A percentile compares a stretch with the other conserved stretches of the same genome.
Evolutionary conservation across 1,140 invertebrate genomes (phyloP).

Genomic region (Pseudachorutes palmiensis): DNA sequence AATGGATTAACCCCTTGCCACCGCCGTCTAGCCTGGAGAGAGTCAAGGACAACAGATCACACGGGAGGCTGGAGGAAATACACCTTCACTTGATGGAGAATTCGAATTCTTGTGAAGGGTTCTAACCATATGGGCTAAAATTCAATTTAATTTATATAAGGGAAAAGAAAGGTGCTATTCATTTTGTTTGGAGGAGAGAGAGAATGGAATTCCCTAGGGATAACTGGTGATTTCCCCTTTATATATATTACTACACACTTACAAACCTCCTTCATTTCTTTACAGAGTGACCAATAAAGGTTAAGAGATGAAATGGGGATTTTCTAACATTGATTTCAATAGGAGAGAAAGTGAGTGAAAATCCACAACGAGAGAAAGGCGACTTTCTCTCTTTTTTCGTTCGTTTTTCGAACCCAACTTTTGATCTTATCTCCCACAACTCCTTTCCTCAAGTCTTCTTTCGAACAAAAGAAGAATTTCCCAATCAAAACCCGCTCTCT

Average conservation of each 20-base stretch:
- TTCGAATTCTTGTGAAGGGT: not conserved
- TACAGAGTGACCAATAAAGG: slow-evolving; percentile 35
- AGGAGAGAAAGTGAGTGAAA: not conserved
- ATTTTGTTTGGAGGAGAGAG: slow-evolving; percentile 29
- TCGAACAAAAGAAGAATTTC: slow-evolving; percentile 14
- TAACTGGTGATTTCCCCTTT: slow-evolving; percentile 29
- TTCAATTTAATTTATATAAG: slow-evolving; percentile 40
- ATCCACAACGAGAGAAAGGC: not conserved
- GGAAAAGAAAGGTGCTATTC: slow-evolving; percentile 39
- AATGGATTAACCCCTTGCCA: no score
- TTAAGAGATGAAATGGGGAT: slow-evolving; percentile 31
- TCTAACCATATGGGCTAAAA: slow-evolving; percentile 33
- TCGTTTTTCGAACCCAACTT: slow-evolving; percentile 18
- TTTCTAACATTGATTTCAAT: slow-evolving; percentile 35
- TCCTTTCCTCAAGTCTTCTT: no score
- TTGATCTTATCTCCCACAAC: slow-evolving; percentile 19
- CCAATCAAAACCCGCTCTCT: slow-evolving; percentile 21
- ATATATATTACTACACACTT: not conserved
- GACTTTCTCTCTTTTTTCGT: slow-evolving; percentile 9
- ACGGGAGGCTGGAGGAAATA: not conserved
- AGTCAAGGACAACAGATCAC: not conserved
- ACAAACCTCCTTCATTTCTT: slow-evolving; percentile 16
- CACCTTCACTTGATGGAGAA: not conserved
- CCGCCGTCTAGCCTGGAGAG: no score
- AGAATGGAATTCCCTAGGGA: slow-evolving; percentile 28